Conservation (phyloP, 2,888 invertebrate genomes). For the Amiota communis region DNA sequence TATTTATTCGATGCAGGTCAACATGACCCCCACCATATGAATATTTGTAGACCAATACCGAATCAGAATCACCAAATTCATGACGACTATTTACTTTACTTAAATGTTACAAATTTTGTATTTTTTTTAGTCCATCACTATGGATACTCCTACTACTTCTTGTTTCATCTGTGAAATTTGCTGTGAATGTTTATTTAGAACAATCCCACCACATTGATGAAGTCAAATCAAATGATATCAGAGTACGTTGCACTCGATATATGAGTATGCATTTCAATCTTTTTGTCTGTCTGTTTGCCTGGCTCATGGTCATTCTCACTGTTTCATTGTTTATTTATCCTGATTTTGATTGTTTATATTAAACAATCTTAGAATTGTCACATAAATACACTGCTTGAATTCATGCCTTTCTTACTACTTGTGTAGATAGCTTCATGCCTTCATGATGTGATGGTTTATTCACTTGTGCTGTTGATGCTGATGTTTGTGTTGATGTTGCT, state of each 20-base stretch:
- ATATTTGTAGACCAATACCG: conserved; percentile 26
- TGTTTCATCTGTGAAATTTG: background rate
- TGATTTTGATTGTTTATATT: conserved; percentile 38
- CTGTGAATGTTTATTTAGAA: background rate
- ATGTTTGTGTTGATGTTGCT: too few relatives aligned
- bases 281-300: background rate
- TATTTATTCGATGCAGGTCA: conserved; percentile 61
- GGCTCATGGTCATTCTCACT: background rate
- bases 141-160: background rate
- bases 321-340: conserved; percentile 7
- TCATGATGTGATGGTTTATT: too few relatives aligned
- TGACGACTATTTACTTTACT: background rate
- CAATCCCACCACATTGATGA: too few relatives aligned
- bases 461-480: too few relatives aligned
- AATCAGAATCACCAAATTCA: background rate
- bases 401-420: background rate
- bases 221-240: too few relatives aligned
- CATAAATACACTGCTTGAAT: conserved; percentile 32
- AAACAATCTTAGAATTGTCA: conserved; percentile 59
- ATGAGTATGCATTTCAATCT: background rate
- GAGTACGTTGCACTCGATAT: background rate
- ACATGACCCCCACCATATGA: background rate
- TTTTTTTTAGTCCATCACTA: background rate
- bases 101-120: conserved; percentile 5
- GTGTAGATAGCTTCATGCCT: conserved; percentile 1